Percentiles rank a stretch among this genome's conserved stretches.
Evolutionary conservation across 2,113 vertebrate genomes (phyloP).

Genomic region (Oreocharis arfaki): DNA sequence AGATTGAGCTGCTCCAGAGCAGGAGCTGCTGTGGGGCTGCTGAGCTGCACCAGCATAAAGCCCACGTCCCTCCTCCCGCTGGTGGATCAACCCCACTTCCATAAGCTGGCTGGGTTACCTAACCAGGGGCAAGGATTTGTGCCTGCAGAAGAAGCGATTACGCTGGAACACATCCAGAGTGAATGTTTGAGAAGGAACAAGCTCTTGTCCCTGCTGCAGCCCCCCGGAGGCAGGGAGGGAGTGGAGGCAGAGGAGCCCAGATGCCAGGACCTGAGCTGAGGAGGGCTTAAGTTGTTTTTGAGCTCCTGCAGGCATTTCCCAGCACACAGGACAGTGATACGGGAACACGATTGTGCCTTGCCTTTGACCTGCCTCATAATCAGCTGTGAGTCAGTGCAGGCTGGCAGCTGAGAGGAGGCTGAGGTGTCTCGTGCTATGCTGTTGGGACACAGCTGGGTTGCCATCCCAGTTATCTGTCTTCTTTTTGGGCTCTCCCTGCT

Average conservation of each 20-base stretch:
- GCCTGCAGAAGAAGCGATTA: background rate
- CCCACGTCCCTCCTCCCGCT: accelerated
- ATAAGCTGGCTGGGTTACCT: background rate
- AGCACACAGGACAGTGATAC: background rate
- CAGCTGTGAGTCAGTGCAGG: background rate
- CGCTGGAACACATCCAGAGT: background rate
- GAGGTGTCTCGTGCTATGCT: background rate
- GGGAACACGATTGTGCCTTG: accelerated
- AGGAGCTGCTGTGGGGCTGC: background rate
- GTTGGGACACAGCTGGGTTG: background rate
- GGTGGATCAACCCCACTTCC: background rate
- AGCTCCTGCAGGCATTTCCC: background rate
- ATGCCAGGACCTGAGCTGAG: background rate
- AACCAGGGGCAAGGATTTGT: background rate
- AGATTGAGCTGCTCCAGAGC: background rate
- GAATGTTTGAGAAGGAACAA: background rate
- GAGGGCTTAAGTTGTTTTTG: background rate
- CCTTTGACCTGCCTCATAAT: background rate
- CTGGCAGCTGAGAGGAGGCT: background rate
- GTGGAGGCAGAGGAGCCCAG: background rate
- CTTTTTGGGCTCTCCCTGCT: background rate
- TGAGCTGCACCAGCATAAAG: background rate
- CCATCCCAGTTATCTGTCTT: background rate
- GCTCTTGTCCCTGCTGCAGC: background rate
- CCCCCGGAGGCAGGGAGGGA: background rate